These are phyloP conservation scores for Hybognathus amarus DNA, from an alignment of 2,797 vertebrate species.

Conservation along the genomic window DNA sequence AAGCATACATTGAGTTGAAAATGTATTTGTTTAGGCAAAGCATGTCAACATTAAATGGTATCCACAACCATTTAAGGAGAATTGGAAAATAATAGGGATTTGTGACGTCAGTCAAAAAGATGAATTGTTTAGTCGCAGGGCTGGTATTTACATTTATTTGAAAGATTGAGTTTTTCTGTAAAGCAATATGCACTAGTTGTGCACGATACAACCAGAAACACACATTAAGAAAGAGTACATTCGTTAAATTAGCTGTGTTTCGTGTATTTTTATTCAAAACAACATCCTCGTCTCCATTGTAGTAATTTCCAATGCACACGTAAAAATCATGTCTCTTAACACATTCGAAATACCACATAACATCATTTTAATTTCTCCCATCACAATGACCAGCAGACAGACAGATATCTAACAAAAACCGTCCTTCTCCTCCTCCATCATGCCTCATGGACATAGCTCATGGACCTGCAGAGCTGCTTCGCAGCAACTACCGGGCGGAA, in stretches of 20 bases:
- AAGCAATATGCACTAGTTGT: no score
- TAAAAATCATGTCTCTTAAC: background rate
- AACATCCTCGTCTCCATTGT: background rate
- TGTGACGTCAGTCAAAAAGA: background rate
- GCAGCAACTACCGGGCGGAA: slow-evolving; percentile 59
- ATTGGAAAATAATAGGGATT: background rate
- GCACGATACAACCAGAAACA: background rate
- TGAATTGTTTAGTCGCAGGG: background rate
- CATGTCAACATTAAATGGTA: background rate
- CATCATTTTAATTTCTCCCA: background rate
- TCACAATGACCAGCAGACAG: background rate
- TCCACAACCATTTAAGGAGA: no score
- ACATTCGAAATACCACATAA: background rate
- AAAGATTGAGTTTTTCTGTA: background rate
- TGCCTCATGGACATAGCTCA: slow-evolving; percentile 49
- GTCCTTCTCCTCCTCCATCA: slow-evolving; percentile 32
- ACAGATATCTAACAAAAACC: background rate
- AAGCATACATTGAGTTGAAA: background rate
- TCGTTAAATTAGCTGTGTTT: background rate
- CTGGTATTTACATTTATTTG: background rate
- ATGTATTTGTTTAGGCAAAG: background rate
- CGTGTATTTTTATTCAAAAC: background rate
- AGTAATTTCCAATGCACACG: background rate
- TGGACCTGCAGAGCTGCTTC: slow-evolving; percentile 54
- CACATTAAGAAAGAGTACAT: background rate